Base-by-base conservation (phyloP, 2,113 vertebrate species). In the Tapirus terrestris region DNA sequence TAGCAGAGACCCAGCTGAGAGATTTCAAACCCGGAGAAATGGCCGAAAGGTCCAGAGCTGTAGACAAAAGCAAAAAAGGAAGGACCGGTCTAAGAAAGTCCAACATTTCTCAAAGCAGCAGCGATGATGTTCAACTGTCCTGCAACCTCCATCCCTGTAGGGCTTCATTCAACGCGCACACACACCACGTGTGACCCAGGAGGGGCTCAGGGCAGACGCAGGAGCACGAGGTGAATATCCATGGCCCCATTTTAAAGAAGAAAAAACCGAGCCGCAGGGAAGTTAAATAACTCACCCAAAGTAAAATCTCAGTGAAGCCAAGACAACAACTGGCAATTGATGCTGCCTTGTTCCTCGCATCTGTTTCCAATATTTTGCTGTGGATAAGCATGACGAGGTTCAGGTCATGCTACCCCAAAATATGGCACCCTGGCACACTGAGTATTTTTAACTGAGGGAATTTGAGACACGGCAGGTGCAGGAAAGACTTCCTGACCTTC, bases 131-230 rank as follows among this genome's bases (percentile, higher is more conserved):
- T 7, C 18, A 9, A 13, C 29, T 45, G 5, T 6, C 73, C 21
- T 18, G 11, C 16, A 43, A 6, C 8, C 48, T 23, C 11, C 27
- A n/a, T 12, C 17, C 8, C 17, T 2, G 5, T 20, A 6, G 45
- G 29, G 17, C 31, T 53, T 51, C 8, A 1, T 76, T 33, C 11
- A 14, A 9, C 0, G 4, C 8, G 10, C 23, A 9, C 27, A 10
- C 48, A 48, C 48, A 10, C 13, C 1, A 25, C 0, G 1, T 6
- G 27, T 43, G 12, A 39, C 3, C 1, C 16, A 36, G n/a, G 6
- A 68, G 23, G 11, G 61, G 12, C 11, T 65, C 3, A 5, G 75
- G 0, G 6, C 39, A 36, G 5, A 17, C 4, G 25, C 60, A 36
- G 20, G 21, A 27, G 36, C 39, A 23, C 2, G 0, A 80, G n/a